A percentile compares a stretch with the other conserved stretches of the same genome.
Evolutionary conservation across 2,113 vertebrate species (phyloP).

Genomic region (Glaucidium brasilianum): DNA sequence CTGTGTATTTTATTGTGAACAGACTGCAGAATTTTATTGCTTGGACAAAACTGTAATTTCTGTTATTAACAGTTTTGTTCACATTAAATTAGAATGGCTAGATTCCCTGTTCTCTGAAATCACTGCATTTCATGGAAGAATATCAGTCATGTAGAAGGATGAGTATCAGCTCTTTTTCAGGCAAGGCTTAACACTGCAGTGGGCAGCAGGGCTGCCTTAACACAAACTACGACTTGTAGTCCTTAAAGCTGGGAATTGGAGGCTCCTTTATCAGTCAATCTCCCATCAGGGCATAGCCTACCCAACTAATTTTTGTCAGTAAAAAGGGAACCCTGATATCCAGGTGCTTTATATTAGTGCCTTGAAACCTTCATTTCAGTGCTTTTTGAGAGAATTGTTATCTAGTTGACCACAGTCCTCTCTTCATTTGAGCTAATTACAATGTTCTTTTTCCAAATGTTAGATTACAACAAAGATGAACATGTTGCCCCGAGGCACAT

Average conservation of each 20-base stretch:
- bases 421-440: neutral
- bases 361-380: neutral
- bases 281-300: neutral
- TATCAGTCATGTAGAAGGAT: neutral
- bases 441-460: conserved; percentile 13
- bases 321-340: neutral
- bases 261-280: neutral
- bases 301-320: neutral
- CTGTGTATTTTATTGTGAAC: neutral
- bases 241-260: neutral
- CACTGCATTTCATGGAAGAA: neutral
- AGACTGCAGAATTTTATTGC: neutral
- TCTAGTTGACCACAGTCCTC: neutral
- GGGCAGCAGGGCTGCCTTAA: neutral
- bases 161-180: neutral
- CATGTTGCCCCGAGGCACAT: conserved; percentile 70
- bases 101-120: neutral
- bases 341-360: neutral
- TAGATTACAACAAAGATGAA: conserved; percentile 64
- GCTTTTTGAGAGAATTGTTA: neutral
- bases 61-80: neutral
- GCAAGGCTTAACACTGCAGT: neutral
- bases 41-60: neutral
- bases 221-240: neutral
- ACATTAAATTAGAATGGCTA: neutral